phyloP scores from a whole-genome alignment of 2,113 vertebrate genomes.

The Thermophis baileyi region DNA sequence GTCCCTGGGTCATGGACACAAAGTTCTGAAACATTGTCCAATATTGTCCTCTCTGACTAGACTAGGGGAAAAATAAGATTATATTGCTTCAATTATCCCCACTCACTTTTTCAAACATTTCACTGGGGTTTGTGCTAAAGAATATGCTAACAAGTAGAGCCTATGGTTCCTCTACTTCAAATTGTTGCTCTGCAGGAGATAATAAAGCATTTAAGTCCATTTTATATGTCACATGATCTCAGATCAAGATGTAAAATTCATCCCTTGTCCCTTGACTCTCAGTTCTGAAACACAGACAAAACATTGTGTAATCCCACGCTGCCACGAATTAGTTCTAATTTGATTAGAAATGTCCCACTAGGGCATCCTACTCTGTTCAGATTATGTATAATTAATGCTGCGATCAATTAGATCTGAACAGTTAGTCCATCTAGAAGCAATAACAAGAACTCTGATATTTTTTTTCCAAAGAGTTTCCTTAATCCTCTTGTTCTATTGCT shows the following conservation, averaged over 20 bases:
- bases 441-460: conserved; percentile 56
- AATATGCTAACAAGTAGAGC: background rate
- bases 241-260: conserved; percentile 29
- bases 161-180: background rate
- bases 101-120: background rate
- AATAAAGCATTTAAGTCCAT: background rate
- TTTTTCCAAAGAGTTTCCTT: conserved; percentile 46
- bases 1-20: background rate
- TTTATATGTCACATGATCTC: background rate
- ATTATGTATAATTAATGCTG: conserved; percentile 68
- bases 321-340: conserved; percentile 61
- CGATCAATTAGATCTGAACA: conserved; percentile 66
- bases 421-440: conserved; percentile 56
- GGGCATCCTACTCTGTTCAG: conserved; percentile 48
- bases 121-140: background rate
- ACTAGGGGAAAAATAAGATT: background rate
- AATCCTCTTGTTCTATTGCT: conserved; percentile 52
- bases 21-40: background rate
- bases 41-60: background rate
- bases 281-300: conserved; percentile 55
- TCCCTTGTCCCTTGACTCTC: conserved; percentile 33
- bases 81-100: background rate
- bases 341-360: conserved; percentile 64
- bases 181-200: conserved; percentile 1
- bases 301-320: conserved; percentile 47